Evolutionary conservation across 2,888 invertebrate genomes (phyloP).

Genomic region (Tryphoninae sp.): DNA sequence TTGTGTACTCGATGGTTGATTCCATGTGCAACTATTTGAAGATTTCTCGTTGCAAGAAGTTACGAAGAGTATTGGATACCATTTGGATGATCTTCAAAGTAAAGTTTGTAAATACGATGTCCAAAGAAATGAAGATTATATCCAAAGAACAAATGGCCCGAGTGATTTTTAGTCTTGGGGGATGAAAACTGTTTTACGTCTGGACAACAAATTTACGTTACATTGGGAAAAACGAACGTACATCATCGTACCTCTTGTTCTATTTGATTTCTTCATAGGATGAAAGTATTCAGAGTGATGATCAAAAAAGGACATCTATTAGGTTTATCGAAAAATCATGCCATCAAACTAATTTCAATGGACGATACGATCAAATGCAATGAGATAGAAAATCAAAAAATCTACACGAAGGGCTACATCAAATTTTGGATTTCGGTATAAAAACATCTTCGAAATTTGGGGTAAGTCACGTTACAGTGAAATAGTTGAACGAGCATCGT

Average conservation of each 20-base stretch:
- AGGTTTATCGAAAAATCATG: not conserved
- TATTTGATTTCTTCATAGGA: not conserved
- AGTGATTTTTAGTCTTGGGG: not conserved
- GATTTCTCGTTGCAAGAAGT: too few species aligned
- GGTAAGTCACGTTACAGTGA: not conserved
- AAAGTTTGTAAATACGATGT: not conserved
- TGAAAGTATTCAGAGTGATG: not conserved
- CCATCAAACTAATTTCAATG: not conserved
- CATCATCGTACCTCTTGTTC: not conserved
- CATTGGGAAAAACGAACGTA: not conserved
- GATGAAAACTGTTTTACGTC: not conserved
- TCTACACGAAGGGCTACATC: constrained; percentile 4
- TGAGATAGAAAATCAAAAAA: not conserved
- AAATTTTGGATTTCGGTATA: not conserved
- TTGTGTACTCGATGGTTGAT: not conserved
- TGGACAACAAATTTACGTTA: not conserved
- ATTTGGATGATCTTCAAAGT: too few species aligned
- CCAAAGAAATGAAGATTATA: not conserved
- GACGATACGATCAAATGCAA: not conserved
- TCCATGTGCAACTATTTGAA: too few species aligned
- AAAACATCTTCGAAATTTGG: not conserved
- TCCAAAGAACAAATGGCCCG: not conserved
- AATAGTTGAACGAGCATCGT: not conserved
- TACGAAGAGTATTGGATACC: too few species aligned
- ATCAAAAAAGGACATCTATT: not conserved